Evolutionary conservation across 1,140 invertebrate species (phyloP), one percentile per base, ranked within the genome.

Genomic region (Drosophila repleta): DNA sequence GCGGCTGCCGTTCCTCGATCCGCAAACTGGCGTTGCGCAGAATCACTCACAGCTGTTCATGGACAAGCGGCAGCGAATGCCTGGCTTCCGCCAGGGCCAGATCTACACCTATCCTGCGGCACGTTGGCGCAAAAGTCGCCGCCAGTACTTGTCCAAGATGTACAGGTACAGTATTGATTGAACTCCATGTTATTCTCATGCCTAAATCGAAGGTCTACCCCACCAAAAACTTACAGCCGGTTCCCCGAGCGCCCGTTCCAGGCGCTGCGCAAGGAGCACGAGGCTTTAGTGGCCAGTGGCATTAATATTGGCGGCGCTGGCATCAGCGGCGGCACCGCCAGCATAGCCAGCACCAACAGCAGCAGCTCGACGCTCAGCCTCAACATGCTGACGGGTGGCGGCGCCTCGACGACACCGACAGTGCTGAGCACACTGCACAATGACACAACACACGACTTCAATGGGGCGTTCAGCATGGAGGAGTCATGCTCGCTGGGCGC

Each of bases 21-120:
- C 97, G 2, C 98, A 99, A 92, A 99, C 98, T 63, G 97, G 97
- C 35, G 97, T 99, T 26, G 97, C 97, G 18, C 97, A 99, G 92
- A 98, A 96, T 91, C 97, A 99, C 92, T 98, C 97, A 70, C 95
- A 96, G 78, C 93, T 99, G 67, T 98, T 97, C 92, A 97, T 97
- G 95, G 95, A 95, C 37, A 94, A 96, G 83, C 94, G 96, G 82
- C 96, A 99, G 88, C 94, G 98, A 71, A 95, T 98, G 93, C 97
- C 98, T 35, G 98, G 98, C 65, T 93, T 96, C 58, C 93, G 94
- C 61, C 95, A 96, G 77, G 98, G 97, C 18, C 98, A 99, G 92
- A 95, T 99, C 17, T 99, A 99, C 91, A 96, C 97, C 72, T 99
- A 99, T 94, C 98, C 98, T 29, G 84, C 91, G 29, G 76, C 89